Evolutionary conservation across 2,888 invertebrate species (phyloP).

Genomic region (Lasioglossum figueresi): DNA sequence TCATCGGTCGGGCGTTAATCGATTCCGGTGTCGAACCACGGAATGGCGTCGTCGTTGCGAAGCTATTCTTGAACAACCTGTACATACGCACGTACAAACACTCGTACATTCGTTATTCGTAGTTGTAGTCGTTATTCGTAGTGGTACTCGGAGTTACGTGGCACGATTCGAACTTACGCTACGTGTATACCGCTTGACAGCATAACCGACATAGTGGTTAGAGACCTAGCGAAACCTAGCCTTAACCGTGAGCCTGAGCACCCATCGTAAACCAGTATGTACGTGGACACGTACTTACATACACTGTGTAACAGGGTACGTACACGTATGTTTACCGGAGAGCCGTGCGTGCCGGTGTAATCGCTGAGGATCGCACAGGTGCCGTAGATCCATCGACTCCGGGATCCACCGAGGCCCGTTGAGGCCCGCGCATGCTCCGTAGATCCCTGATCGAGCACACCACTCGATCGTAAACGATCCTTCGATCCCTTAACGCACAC

Average conservation of each 20-base stretch:
- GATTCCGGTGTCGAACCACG: neutral
- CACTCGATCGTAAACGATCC: neutral
- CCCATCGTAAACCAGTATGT: constrained; percentile 59
- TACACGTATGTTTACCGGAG: constrained; percentile 36
- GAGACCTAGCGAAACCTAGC: constrained; percentile 69
- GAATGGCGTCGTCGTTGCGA: neutral
- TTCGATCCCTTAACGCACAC: neutral
- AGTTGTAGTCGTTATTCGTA: constrained; percentile 3
- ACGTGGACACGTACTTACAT: constrained; percentile 14
- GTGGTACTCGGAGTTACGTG: constrained; percentile 19
- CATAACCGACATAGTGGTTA: constrained; percentile 73
- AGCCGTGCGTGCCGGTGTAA: constrained; percentile 29
- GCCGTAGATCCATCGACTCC: constrained; percentile 9
- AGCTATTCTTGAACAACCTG: neutral
- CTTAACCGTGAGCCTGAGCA: constrained; percentile 57
- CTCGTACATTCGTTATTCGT: neutral
- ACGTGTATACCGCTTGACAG: constrained; percentile 72
- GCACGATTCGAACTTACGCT: constrained; percentile 51
- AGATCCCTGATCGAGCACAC: neutral
- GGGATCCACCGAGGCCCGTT: constrained; percentile 14
- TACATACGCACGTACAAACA: neutral
- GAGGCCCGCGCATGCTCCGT: constrained; percentile 13
- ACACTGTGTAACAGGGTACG: constrained; percentile 5
- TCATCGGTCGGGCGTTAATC: neutral
- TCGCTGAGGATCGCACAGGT: constrained; percentile 43